Conservation (phyloP, 92 coral and sea anemone species). For the Pocillopora meandrina region DNA sequence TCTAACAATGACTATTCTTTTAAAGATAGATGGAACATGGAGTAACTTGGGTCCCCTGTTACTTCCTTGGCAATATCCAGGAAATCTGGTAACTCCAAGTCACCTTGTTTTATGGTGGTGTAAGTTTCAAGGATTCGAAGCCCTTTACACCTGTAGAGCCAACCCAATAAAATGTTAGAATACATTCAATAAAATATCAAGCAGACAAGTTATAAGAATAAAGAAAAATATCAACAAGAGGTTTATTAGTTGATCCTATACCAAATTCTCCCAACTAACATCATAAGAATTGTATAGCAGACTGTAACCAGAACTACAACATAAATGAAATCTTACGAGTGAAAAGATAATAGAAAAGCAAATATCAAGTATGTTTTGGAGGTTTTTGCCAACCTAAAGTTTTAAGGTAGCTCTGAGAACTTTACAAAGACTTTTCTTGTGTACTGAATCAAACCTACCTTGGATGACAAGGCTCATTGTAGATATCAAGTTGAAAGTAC, state of each 20-base stretch:
- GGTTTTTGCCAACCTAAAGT: too few species aligned
- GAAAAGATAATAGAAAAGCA: too few species aligned
- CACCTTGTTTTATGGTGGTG: slow-evolving; percentile 70
- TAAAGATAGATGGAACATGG: slow-evolving; percentile 86
- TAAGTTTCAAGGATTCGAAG: slow-evolving; percentile 88
- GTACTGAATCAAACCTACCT: slow-evolving; percentile 44
- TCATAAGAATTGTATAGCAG: too few species aligned
- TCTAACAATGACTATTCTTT: slow-evolving; percentile 29
- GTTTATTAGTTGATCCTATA: too few species aligned
- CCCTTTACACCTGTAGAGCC: slow-evolving; percentile 78
- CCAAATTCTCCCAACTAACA: too few species aligned
- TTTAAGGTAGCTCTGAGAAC: too few species aligned
- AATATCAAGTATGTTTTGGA: too few species aligned
- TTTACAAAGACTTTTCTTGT: background rate
- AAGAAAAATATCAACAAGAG: too few species aligned
- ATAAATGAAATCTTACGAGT: too few species aligned
- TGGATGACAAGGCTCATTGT: slow-evolving; percentile 82
- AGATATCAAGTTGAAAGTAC: slow-evolving; percentile 90
- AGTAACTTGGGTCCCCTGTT: slow-evolving; percentile 82
- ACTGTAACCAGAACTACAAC: too few species aligned
- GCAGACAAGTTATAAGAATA: too few species aligned
- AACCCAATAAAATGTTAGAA: background rate
- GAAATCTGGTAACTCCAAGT: slow-evolving; percentile 77
- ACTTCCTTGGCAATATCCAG: slow-evolving; percentile 85
- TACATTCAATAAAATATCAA: too few species aligned